Conservation (phyloP, 2,113 vertebrate species). For the Chinchilla lanigera region DNA sequence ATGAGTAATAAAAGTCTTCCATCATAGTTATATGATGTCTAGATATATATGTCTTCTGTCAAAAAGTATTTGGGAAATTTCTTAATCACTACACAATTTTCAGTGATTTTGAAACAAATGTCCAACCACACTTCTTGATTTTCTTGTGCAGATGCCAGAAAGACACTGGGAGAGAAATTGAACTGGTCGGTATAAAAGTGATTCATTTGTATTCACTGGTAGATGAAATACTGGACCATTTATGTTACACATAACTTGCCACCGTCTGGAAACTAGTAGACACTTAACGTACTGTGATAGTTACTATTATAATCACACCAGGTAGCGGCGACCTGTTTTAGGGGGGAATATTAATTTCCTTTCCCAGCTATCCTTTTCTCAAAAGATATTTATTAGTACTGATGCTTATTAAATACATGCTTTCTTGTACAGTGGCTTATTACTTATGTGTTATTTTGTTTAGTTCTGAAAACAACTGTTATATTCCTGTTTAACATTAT, state of each 20-base stretch:
- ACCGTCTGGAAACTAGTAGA: background rate
- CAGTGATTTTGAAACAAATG: background rate
- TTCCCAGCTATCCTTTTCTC: constrained; percentile 30
- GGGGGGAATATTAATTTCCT: background rate
- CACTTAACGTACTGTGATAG: background rate
- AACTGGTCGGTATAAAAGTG: background rate
- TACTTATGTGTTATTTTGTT: constrained; percentile 32
- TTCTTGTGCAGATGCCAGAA: constrained; percentile 13
- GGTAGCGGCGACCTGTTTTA: background rate
- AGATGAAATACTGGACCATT: background rate
- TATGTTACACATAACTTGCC: background rate
- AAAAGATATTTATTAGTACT: constrained; percentile 42
- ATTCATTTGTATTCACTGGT: background rate
- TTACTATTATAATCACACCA: background rate
- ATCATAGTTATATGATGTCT: background rate
- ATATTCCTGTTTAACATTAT: background rate
- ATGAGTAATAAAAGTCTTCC: background rate
- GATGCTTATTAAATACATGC: background rate
- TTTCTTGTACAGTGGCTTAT: constrained; percentile 20
- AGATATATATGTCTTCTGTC: background rate
- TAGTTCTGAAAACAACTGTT: background rate
- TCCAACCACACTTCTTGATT: background rate
- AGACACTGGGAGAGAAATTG: constrained; percentile 5
- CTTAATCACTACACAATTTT: background rate
- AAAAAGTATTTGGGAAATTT: background rate